Evolutionary conservation across 2,888 invertebrate species (phyloP), one percentile per base, ranked within the genome.

Genomic region (Nemoura dubitans): DNA sequence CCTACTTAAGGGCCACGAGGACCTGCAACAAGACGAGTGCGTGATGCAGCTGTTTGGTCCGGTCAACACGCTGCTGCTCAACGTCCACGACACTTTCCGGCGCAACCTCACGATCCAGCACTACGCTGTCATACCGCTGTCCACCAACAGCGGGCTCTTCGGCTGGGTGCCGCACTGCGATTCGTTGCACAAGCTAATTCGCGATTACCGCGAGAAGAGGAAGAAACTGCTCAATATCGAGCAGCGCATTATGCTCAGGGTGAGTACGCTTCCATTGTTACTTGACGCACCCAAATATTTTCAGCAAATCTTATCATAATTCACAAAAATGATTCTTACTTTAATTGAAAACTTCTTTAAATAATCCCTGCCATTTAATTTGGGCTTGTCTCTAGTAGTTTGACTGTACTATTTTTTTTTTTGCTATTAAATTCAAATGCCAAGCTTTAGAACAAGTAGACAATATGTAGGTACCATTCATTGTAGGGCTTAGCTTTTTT

Each of bases 141-240:
- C 98, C 29, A 99, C 99, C 0, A 99, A 99, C 91, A 98, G 98
- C 0, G 99, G 99, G 0, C 93, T 99, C 36, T 98, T 99, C 89
- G 98, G 99, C 86, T 99, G 99, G 99, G 98, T 99, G 85, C 99
- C 99, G 0, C 98, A 99, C 92, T 99, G 99, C 92, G 99, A 99
- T 92, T 99, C 99, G 0, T 92, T 99, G 78, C 99, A 99, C 91
- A 97, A 98, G 0, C 94, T 99, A 0, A 99, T 99, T 89, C 94
- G 98, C 89, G 99, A 99, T 92, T 99, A 99, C 91, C 94, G 99
- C 85, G 99, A 99, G 88, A 99, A 99, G 92, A 98, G 98, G 92
- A 99, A 98, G 92, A 98, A 98, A 89, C 92, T 99, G 25, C 92
- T 99, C 5, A 99, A 99, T 91, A 98, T 99, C 87, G 99, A 99